phyloP scores from a whole-genome alignment of 2,797 vertebrate genomes.

The Eulemur coronatus region DNA sequence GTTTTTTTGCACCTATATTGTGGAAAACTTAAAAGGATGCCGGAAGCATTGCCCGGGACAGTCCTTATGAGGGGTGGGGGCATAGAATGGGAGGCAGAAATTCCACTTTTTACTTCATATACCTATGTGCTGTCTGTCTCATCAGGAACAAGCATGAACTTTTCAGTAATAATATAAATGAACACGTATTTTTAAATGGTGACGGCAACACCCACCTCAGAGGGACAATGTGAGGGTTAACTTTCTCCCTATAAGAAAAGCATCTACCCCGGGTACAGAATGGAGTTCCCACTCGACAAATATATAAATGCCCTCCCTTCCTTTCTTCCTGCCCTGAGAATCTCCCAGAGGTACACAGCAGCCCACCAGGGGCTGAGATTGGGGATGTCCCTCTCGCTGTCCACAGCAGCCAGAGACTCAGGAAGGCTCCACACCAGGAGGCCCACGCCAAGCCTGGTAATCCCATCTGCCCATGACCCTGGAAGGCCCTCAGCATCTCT shows the following conservation, averaged over 20 bases:
- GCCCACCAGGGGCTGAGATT: not conserved
- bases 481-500: not conserved
- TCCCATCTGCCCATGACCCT: rapidly evolving
- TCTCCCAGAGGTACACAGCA: rapidly evolving
- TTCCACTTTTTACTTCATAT: not conserved
- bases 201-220: not conserved
- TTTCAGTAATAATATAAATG: not conserved
- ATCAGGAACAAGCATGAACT: not conserved
- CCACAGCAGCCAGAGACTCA: not conserved
- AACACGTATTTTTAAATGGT: not conserved
- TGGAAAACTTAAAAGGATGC: not conserved
- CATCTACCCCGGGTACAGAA: rapidly evolving
- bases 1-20: not conserved
- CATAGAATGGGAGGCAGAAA: rapidly evolving
- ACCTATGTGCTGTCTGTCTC: not conserved
- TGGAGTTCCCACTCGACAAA: not conserved
- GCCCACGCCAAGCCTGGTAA: not conserved
- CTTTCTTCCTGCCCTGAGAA: not conserved
- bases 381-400: not conserved
- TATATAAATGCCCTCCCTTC: not conserved
- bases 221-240: not conserved
- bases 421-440: not conserved
- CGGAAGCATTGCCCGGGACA: rapidly evolving
- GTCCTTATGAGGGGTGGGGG: too few species aligned
- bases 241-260: rapidly evolving